phyloP scores from a whole-genome alignment of 2,888 invertebrate species.

The Cacoxenus indagator region DNA sequence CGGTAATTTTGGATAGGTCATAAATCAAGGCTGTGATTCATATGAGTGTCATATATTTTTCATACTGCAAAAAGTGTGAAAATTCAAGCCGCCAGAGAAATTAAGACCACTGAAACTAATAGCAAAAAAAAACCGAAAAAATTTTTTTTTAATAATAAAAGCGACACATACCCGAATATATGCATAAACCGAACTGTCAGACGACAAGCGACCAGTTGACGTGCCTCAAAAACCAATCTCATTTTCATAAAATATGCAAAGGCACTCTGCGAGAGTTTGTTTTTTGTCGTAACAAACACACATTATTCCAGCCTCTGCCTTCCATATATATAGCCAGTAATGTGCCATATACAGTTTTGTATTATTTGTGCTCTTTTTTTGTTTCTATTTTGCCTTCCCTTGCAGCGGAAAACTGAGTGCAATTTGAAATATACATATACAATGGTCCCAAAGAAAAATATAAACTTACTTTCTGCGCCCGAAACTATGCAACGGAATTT shows the following conservation, averaged over 20 bases:
- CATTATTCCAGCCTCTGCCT: too few relatives aligned
- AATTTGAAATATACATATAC: too few relatives aligned
- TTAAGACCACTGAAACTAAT: not conserved
- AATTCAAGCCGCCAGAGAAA: too few relatives aligned
- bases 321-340: not conserved
- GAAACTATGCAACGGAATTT: not conserved
- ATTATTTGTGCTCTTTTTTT: not conserved
- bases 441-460: not conserved
- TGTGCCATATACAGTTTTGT: not conserved
- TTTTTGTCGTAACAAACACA: too few relatives aligned
- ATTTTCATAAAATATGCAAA: conserved; percentile 54
- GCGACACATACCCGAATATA: not conserved
- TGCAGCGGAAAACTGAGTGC: too few relatives aligned
- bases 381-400: not conserved
- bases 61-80: too few relatives aligned
- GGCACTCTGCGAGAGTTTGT: conserved; percentile 34
- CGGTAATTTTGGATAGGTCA: too few relatives aligned
- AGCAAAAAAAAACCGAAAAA: not conserved
- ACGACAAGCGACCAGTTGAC: conserved; percentile 8
- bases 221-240: conserved; percentile 45
- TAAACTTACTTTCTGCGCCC: not conserved
- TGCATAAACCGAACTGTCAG: not conserved
- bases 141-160: not conserved
- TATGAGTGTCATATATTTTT: too few relatives aligned
- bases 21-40: not conserved